Base-by-base conservation (phyloP, 2,888 invertebrate species). In the Microctonus hyperodae region DNA sequence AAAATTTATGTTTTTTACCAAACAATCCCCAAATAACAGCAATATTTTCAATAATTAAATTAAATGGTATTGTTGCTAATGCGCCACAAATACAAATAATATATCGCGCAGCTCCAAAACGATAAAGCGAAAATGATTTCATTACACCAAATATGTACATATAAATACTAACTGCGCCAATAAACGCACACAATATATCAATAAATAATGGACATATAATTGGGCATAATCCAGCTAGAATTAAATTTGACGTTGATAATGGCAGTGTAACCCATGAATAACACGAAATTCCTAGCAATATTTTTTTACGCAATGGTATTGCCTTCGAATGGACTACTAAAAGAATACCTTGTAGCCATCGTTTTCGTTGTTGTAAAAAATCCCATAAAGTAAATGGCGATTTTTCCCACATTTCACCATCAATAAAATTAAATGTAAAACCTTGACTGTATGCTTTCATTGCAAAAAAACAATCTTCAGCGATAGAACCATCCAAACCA, bases 381-480 rank as follows among this genome's bases (percentile, higher is more conserved):
- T 98, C 98, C 90, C 93, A 92, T 35, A 98, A 85, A 1, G 95
- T 95, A 83, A 98, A 98, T 2, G 98, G 97, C 6, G 96, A 96
- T 82, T 98, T 97, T 83, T 98, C 98, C 92, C 97, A 97, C 97
- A 98, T 97, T 86, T 98, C 98, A 58, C 98, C 97, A 83, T 98
- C 97, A 73, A 98, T 91, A 85, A 97, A 98, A 83, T 96, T 94
- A 84, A 98, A 98, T 22, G 92, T 89, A 83, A 93, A 97, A 28
- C 97, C 97, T 83, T 94, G 90, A 70, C 90, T 89, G 84, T 92
- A 95, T 2, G 97, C 97, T 72, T 94, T 91, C 96, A 98, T 97
- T 22, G 96, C 96, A 85, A 98, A 98, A 84, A 91, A 98, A 81
- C 97, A 97, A 84, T 98, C 98, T 85, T 98, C 98, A 22, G 98